Evolutionary conservation across 2,113 vertebrate genomes (phyloP), one percentile per base, ranked within the genome.

Genomic region (Greenwoodochromis staneri): DNA sequence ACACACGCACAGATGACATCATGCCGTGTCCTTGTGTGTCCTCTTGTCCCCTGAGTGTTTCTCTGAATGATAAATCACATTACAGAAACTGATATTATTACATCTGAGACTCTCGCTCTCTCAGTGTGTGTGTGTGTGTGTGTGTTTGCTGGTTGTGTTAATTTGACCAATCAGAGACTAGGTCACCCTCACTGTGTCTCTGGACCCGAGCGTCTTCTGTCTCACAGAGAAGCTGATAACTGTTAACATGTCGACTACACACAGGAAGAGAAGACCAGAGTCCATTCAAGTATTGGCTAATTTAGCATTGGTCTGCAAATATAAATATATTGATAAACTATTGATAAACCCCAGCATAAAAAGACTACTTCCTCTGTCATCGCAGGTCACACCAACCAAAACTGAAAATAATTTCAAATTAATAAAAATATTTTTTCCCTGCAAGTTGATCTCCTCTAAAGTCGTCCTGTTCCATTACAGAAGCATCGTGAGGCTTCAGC

Each of bases 1-100:
- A 69, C 9, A 19, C 19, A 69, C 34, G 12, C 36, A 83, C 14
- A n/a, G 36, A 51, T 90, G 89, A 91, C 87, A 90, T 87, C 90
- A 94, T 55, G 8, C 3, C 16, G n/a, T 92, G 93, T 91, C 88
- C 90, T 91, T 86, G 86, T 53, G 80, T 90, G 87, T 94, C 89
- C 85, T 83, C 36, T 21, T 76, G 59, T 87, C 84, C 76, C 19
- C 7, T 38, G 63, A 9, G 63, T 80, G 47, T 85, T 81, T 89
- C n/a, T 78, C 76, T 73, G 69, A 80, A 85, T 51, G 31, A 89
- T 92, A 85, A 91, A 93, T 95, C 81, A 81, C 88, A 81, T 93
- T 87, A 93, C 51, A 82, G 27, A 61, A 38, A 54, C 78, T 81
- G 73, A 89, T 87, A 83, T 86, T 78, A 86, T 90, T 85, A 83